Evolutionary conservation across 37 sponge, comb jelly and placozoan genomes (phyloP).

Genomic region (Ianthella basta): DNA sequence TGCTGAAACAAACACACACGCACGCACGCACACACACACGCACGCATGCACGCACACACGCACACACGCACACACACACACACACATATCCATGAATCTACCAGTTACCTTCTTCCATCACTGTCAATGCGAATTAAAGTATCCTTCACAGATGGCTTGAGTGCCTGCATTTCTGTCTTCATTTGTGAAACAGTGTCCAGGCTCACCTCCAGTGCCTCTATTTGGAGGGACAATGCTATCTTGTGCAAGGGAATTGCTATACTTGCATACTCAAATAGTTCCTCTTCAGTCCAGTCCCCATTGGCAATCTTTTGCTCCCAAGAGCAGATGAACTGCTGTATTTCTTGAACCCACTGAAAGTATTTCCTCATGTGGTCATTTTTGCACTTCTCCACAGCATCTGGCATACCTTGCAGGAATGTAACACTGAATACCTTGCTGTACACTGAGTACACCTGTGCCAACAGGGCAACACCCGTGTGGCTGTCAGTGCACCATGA

Average conservation of each 20-base stretch:
- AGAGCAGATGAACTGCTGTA: slow-evolving; percentile 1
- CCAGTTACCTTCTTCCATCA: too few species aligned
- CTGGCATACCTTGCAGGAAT: not conserved
- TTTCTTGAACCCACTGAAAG: not conserved
- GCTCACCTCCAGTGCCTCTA: not conserved
- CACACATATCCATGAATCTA: too few species aligned
- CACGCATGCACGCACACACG: too few species aligned
- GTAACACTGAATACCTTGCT: not conserved
- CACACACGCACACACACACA: too few species aligned
- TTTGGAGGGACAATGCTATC: not conserved
- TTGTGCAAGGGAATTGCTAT: not conserved
- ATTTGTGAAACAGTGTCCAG: not conserved
- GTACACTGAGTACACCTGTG: slow-evolving; percentile 3
- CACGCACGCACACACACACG: too few species aligned
- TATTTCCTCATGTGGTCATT: slow-evolving; percentile 6
- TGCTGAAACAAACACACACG: too few species aligned
- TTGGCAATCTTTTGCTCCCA: slow-evolving; percentile 2
- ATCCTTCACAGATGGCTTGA: not conserved
- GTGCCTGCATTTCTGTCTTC: not conserved
- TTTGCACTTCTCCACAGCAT: not conserved
- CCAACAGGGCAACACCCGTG: not conserved
- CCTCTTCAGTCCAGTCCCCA: not conserved
- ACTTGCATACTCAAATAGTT: not conserved
- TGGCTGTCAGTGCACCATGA: not conserved
- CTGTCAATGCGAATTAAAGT: not conserved